A percentile compares a stretch with the other conserved stretches of the same genome.
These are phyloP conservation scores for Argyresthia goedartella DNA, from an alignment of 2,888 invertebrate genomes.

Conservation along the genomic window DNA sequence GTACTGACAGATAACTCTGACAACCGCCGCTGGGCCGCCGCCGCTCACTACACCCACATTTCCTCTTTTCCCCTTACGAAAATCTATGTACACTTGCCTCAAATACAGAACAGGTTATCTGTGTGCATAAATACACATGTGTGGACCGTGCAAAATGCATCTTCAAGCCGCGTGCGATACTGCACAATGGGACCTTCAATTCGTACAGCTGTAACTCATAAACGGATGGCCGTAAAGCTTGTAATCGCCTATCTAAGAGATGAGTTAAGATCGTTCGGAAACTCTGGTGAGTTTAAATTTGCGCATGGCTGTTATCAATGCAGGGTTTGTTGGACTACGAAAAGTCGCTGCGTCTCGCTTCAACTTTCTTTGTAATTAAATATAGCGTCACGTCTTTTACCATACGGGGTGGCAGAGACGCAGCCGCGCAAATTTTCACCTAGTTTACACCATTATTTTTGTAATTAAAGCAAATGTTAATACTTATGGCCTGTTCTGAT, in stretches of 20 bases:
- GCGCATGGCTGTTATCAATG: slow-evolving; percentile 60
- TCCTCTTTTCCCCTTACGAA: slow-evolving; percentile 33
- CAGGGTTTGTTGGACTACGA: slow-evolving; percentile 43
- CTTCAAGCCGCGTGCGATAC: slow-evolving; percentile 29
- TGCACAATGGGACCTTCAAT: slow-evolving; percentile 38
- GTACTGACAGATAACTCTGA: slow-evolving; percentile 48
- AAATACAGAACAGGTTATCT: slow-evolving; percentile 1
- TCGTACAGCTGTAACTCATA: slow-evolving; percentile 22
- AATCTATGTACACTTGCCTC: slow-evolving; percentile 32
- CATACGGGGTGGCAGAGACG: neutral
- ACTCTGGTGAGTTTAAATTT: slow-evolving; percentile 28
- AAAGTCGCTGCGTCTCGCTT: slow-evolving; percentile 58
- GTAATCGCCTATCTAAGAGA: slow-evolving; percentile 21
- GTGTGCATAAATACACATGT: slow-evolving; percentile 13
- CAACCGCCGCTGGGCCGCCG: slow-evolving; percentile 45
- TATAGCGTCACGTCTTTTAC: neutral
- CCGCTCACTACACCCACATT: slow-evolving; percentile 58
- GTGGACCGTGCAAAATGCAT: slow-evolving; percentile 24
- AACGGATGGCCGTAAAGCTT: slow-evolving; percentile 23
- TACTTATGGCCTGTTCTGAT: too few relatives aligned
- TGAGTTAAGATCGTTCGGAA: slow-evolving; percentile 33
- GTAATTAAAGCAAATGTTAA: neutral
- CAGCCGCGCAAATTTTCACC: too few relatives aligned
- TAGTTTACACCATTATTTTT: neutral
- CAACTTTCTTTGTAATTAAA: slow-evolving; percentile 21